Base-by-base conservation (phyloP, 2,113 vertebrate genomes). In the Emberiza fucata region DNA sequence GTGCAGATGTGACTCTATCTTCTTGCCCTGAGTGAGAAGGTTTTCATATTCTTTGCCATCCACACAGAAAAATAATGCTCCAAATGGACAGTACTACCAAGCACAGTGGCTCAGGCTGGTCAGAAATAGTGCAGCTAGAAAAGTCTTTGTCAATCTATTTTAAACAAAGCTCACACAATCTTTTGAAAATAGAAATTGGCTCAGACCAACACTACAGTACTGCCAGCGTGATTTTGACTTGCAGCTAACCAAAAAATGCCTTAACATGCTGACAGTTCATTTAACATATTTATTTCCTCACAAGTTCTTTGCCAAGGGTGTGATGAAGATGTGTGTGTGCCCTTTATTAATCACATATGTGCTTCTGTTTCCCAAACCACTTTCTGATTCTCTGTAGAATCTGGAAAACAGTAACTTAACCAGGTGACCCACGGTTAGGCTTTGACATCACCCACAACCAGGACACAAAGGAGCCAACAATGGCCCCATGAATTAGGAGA, bases 401-500 rank as follows among this genome's bases (percentile, higher is more conserved):
- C 51, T 65, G 59, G 48, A 80, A 94, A 92, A n/a, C 3, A 54
- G 37, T 51, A 5, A 37, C 3, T 68, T 65, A 40, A 57, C 37
- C 0, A 7, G 13, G 20, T 53, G 39, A 48, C 12, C 16, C 8
- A 14, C n/a, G 16, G 37, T 19, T 37, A 29, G 59, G 31, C 42
- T 88, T 83, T 1, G 5, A 28, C 23, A 59, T 86, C 42, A 50
- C 33, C 42, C 54, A 39, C 1, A 12, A 31, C 14, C 68, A 45
- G 44, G 24, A 35, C 22, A 44, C 0, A 3, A 78, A 47, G 39
- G 60, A 88, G 56, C 8, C 37, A 37, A 8, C 31, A 1, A 0
- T 28, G 12, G 23, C 27, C 40, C 14, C 1, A 0, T 73, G 71
- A 73, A 66, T 35, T 45, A 66, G 42, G 5, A 81, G 47, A 17